Evolutionary conservation across 2,888 invertebrate species (phyloP).

Genomic region (Oxycera nigricornis): DNA sequence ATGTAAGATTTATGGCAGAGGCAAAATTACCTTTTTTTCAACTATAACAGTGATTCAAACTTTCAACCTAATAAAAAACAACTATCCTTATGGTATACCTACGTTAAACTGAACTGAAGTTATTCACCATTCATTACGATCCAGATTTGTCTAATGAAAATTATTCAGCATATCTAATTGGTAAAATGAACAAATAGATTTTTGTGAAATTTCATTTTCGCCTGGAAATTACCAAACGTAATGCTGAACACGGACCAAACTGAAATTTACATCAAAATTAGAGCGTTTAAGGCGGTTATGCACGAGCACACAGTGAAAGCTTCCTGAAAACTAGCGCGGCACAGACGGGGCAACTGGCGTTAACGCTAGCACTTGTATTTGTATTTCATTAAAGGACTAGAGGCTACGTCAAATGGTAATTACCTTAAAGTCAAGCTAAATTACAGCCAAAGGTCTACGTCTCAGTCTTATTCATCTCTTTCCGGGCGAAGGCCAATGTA

Average conservation of each 20-base stretch:
- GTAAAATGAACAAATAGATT: constrained; percentile 23
- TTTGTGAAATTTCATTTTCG: background rate
- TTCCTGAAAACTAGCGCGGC: background rate
- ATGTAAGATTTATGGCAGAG: background rate
- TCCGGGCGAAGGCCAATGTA: background rate
- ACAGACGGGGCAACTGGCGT: background rate
- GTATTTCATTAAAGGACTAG: constrained; percentile 36
- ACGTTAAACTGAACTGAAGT: background rate
- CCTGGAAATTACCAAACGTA: constrained; percentile 6
- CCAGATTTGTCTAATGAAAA: constrained; percentile 4
- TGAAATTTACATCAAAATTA: constrained; percentile 37
- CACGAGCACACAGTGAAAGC: background rate
- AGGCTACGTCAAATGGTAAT: constrained; percentile 45
- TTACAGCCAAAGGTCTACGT: constrained; percentile 44
- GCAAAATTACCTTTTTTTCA: background rate
- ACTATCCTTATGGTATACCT: no score
- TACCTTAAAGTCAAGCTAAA: constrained; percentile 47
- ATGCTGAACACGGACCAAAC: constrained; percentile 12
- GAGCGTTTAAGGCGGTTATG: constrained; percentile 29
- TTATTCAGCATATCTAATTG: constrained; percentile 26
- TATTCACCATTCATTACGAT: background rate
- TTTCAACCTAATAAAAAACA: no score
- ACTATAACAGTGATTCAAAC: no score
- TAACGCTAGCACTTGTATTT: constrained; percentile 15
- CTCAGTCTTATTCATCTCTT: background rate